Evolutionary conservation across 2,797 vertebrate species (phyloP), one percentile per base, ranked within the genome.

Genomic region (Macropodus opercularis): DNA sequence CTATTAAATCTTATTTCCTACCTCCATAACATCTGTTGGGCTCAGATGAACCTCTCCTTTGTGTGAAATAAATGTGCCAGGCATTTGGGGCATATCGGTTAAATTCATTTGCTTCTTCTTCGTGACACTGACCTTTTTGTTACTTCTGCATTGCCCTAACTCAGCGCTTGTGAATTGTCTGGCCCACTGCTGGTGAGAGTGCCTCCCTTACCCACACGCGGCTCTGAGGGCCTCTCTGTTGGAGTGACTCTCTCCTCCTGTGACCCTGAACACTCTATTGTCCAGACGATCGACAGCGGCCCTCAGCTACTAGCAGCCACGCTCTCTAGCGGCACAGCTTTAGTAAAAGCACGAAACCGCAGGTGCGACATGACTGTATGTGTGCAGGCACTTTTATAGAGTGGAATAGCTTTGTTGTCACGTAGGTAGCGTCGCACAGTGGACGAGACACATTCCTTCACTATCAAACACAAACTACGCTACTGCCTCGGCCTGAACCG

Each of bases 241-340:
- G 26, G 69, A 86, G 75, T 51, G 71, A 41, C 73, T 55, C 67
- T 79, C 73, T 62, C 62, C 69, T 72, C 48, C 52, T 49, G 56
- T 66, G 59, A 38, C 70, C 53, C 57, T 85, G 71, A 84, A 75
- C 57, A 77, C 57, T 31, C 48, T n/a, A 63, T 88, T 85, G 83
- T 88, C 77, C 69, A 19, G 50, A 2, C 5, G 36, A 59, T 64
- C 35, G 76, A 72, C 55, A 44, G 43, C 63, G 35, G 40, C 19
- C 43, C 50, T 63, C 55, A 12, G n/a, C 8, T 4, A 47, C 57
- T 68, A 46, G 53, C 63, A 43, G 53, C 70, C 68, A 56, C 64
- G 1, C 43, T 60, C 23, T n/a, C n/a, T n/a, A n/a, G n/a, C n/a
- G n/a, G n/a, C n/a, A n/a, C n/a, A n/a, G n/a, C n/a, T n/a, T n/a